A percentile compares a stretch with the other conserved stretches of the same genome.
phyloP scores from a whole-genome alignment of 1,140 invertebrate genomes.

The Brachionus manjavacas region DNA sequence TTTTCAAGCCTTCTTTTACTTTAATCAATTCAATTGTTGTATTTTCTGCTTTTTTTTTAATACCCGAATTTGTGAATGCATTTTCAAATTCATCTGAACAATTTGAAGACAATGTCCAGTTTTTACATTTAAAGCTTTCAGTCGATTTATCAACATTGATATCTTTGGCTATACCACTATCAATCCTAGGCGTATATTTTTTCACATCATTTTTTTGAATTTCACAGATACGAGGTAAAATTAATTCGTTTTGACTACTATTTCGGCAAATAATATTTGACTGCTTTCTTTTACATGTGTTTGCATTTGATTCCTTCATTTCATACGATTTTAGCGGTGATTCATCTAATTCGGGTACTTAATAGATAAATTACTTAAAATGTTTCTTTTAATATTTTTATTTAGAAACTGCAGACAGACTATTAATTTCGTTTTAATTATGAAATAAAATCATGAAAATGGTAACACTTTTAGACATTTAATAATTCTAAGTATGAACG shows the following conservation, averaged over 20 bases:
- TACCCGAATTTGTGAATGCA: background rate
- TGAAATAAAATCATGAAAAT: too few relatives aligned
- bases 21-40: background rate
- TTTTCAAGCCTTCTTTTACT: background rate
- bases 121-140: background rate
- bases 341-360: slow-evolving; percentile 32
- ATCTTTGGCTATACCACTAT: background rate
- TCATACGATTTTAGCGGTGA: background rate
- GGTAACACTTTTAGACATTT: background rate
- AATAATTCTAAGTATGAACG: background rate
- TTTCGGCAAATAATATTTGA: background rate
- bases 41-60: background rate
- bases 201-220: background rate
- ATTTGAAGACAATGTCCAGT: slow-evolving; percentile 17
- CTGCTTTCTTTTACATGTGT: background rate
- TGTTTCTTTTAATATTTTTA: background rate
- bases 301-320: background rate
- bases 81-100: background rate
- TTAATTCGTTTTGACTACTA: slow-evolving; percentile 1
- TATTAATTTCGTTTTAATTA: background rate
- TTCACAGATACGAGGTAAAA: background rate
- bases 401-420: background rate
- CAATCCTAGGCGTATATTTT: background rate
- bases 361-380: background rate
- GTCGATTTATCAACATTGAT: background rate